phyloP scores from a whole-genome alignment of 2,888 invertebrate species.

The Sinohyriopsis cumingii region DNA sequence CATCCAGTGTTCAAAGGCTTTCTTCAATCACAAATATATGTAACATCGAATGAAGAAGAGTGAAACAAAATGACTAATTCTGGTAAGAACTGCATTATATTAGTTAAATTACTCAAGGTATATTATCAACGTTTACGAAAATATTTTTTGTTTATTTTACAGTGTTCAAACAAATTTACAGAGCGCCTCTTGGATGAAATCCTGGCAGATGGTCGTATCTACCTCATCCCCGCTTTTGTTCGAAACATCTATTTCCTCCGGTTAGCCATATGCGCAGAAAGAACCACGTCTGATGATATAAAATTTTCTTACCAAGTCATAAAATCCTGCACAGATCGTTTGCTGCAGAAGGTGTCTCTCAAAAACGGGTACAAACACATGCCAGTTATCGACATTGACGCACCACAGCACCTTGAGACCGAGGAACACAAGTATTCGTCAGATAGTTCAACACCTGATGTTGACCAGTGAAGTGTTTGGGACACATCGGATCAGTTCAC shows the following conservation, averaged over 20 bases:
- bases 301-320: constrained; percentile 36
- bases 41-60: no score
- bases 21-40: no score
- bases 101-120: no score
- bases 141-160: background rate
- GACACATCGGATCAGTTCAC: no score
- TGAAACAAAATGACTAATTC: no score
- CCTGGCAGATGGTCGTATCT: constrained; percentile 37
- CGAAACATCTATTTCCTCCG: constrained; percentile 41
- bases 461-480: no score
- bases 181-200: constrained; percentile 40
- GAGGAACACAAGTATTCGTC: no score
- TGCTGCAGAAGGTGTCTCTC: constrained; percentile 8
- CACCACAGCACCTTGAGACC: constrained; percentile 6
- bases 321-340: constrained; percentile 29
- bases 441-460: no score
- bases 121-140: no score
- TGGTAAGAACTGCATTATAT: no score
- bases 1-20: no score
- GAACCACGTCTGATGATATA: constrained; percentile 41
- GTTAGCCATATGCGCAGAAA: constrained; percentile 41
- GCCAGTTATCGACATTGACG: constrained; percentile 30
- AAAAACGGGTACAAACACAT: constrained; percentile 17
- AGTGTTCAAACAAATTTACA: constrained; percentile 36
- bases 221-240: constrained; percentile 42